Percentiles rank a stretch among this genome's conserved stretches.
phyloP scores from a whole-genome alignment of 2,888 invertebrate genomes.

The Axea sp. region DNA sequence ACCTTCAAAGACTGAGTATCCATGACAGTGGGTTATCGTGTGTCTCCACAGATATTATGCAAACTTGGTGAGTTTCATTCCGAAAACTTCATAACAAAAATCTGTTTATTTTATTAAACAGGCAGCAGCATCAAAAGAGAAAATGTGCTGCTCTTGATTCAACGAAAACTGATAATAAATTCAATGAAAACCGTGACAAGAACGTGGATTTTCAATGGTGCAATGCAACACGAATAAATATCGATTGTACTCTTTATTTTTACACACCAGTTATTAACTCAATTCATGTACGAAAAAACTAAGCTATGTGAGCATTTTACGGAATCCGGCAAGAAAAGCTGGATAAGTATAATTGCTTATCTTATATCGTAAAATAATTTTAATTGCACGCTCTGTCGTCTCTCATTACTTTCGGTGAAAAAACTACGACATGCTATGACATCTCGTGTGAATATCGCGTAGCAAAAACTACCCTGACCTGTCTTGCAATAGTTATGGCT shows the following conservation, averaged over 20 bases:
- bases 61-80: constrained; percentile 9
- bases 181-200: not conserved
- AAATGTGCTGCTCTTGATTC: no score
- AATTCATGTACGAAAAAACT: constrained; percentile 21
- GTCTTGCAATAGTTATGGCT: constrained; percentile 38
- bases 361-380: constrained; percentile 57
- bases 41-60: constrained; percentile 32
- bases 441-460: constrained; percentile 64
- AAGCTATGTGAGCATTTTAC: constrained; percentile 14
- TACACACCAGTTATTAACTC: constrained; percentile 22
- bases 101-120: not conserved
- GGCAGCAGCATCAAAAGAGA: not conserved
- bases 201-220: not conserved
- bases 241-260: not conserved
- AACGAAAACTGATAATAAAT: no score
- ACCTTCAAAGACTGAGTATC: constrained; percentile 59
- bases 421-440: constrained; percentile 33
- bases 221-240: constrained; percentile 11
- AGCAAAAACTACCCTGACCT: constrained; percentile 64
- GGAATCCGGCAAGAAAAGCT: constrained; percentile 27
- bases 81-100: constrained; percentile 14
- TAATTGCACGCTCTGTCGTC: constrained; percentile 54
- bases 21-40: constrained; percentile 58
- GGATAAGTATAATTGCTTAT: constrained; percentile 48
- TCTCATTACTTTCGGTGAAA: constrained; percentile 56